Evolutionary conservation across 1,140 invertebrate genomes (phyloP), one percentile per base, ranked within the genome.

Genomic region (Drosophila pandora): DNA sequence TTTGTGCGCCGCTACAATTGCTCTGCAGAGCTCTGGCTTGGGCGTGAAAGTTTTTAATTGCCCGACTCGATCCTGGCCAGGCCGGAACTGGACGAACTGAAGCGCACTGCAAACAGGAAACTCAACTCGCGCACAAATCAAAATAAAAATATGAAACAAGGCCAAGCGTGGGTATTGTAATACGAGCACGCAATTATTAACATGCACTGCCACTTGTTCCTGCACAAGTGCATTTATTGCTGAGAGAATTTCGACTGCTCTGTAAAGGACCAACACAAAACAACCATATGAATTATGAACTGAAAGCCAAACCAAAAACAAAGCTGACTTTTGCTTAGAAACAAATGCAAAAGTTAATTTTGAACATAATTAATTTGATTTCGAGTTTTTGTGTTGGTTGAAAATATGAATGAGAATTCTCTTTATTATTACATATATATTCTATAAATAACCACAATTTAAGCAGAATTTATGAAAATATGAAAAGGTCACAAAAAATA

Each of bases 401-500:
- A 69, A 53, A 54, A 41, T 55, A 13, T 28, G 57, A 37, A 57
- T 21, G 48, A 3, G 22, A 49, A 6, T 28, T 28, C 25, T 28
- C 5, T 28, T 6, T 28, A 28, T 7, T 28, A 28, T 28, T 45
- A 17, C 0, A 17, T 1, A 17, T 17, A 17, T 37, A 47, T 59
- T 65, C 76, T 77, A 74, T 77, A 53, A 84, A 67, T 59, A 54
- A 65, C 54, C 62, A 67, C 70, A 60, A 80, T 67, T 85, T 85
- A 62, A 34, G 34, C 52, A 32, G 43, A 64, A 67, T 53, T 7
- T 10, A 23, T 48, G 5, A 23, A 8, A 55, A 28, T 6, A 28
- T 6, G 25, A 6, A 28, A 6, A 12, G 41, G 6, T 2, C 34
- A n/a, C 3, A 37, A 37, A 37, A 6, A 9, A n/a, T n/a, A n/a